Base-by-base conservation (phyloP, 2,888 invertebrate species). In the Philaethria dido region DNA sequence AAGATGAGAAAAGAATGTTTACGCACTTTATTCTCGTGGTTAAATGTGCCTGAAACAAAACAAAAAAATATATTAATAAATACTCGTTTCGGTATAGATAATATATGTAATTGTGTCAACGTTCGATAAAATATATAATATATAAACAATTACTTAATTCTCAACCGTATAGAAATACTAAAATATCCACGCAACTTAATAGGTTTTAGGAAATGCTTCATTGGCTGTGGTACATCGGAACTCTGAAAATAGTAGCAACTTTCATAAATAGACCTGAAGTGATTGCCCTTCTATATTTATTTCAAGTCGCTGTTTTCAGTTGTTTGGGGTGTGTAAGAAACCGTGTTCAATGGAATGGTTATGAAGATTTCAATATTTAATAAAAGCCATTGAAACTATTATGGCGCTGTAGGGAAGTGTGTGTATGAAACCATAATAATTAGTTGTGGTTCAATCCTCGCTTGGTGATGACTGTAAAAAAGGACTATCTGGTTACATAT, bases 261-360 rank as follows among this genome's bases (percentile, higher is more conserved):
- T 84, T 83, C 84, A 85, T 82, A 83, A 88, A 89, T 88, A 89
- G 87, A 86, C 78, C 18, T 72, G 77, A 84, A 84, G 87, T 85
- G 85, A 88, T 86, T 87, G 88, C 88, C 89, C 89, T 87, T 87
- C 80, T 82, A 79, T 77, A 77, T 82, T 86, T 88, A 87, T 86
- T 87, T 86, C 81, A 80, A 83, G 84, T 83, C 78, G 80, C 77
- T 80, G 79, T 83, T 83, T 80, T 75, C 69, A 74, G 64, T 73
- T 69, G 64, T 68, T 64, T 63, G 65, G 63, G 63, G 59, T 61
- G 66, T 61, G 36, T 20, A 57, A 22, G 57, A 36, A 52, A 62
- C 44, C 64, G 65, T 68, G 52, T 65, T 65, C 50, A 33, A 48
- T 59, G 16, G 13, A 16, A 39, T 55, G 36, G 11, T 55, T 29